phyloP scores from a whole-genome alignment of 2,888 invertebrate genomes.

The Tenthredo distinguenda region DNA sequence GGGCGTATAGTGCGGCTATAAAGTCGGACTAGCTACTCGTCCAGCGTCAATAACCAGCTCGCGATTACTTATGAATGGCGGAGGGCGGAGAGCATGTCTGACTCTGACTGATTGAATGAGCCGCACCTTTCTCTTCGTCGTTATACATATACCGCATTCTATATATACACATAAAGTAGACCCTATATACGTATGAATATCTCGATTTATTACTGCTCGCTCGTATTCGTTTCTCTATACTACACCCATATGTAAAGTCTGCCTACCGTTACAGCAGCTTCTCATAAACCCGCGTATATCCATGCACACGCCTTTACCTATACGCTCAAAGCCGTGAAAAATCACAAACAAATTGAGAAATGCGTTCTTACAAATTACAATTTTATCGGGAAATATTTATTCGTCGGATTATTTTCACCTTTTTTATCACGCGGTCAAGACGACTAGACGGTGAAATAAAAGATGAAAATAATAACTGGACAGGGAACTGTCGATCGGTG shows the following conservation, averaged over 20 bases:
- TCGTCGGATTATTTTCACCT: too few species aligned
- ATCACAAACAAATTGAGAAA: too few species aligned
- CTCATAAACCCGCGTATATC: not conserved
- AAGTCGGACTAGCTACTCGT: not conserved
- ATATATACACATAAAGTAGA: not conserved
- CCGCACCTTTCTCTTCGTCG: slow-evolving; percentile 44
- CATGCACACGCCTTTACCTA: too few species aligned
- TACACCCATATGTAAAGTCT: not conserved
- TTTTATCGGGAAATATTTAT: too few species aligned
- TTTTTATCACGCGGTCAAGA: too few species aligned
- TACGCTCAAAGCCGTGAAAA: too few species aligned
- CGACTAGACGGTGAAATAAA: too few species aligned
- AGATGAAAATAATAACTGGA: not conserved
- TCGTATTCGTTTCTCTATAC: not conserved
- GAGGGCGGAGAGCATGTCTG: slow-evolving; percentile 17
- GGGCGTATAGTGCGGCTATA: not conserved
- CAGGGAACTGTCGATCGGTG: not conserved
- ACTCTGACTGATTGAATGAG: slow-evolving; percentile 46
- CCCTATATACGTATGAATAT: not conserved
- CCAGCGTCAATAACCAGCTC: slow-evolving; percentile 45
- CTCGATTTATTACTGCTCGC: not conserved
- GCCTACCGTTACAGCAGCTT: not conserved
- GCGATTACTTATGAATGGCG: slow-evolving; percentile 50
- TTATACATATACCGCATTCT: not conserved
- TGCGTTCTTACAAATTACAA: too few species aligned